Conservation (phyloP, 1,140 invertebrate genomes). For the Solenopsis invicta region DNA sequence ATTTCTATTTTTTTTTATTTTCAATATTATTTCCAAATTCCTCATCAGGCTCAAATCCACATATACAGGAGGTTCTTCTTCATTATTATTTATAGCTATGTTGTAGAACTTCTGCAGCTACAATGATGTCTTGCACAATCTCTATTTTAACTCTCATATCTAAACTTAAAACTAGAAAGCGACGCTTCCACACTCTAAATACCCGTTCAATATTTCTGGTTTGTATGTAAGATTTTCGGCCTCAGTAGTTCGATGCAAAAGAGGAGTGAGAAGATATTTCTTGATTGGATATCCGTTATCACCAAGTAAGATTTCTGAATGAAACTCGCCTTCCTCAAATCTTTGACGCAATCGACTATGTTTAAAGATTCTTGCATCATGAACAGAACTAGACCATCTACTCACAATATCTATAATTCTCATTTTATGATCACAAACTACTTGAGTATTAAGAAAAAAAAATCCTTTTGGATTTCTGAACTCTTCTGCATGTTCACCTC, state of each 20-base stretch:
- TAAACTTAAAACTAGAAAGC: too few species aligned
- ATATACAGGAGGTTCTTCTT: too few species aligned
- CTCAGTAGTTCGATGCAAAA: neutral
- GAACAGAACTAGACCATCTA: neutral
- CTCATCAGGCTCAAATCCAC: too few species aligned
- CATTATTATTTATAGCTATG: neutral
- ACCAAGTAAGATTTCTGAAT: neutral
- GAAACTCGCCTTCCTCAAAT: neutral
- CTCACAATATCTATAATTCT: conserved; percentile 7
- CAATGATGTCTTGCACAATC: conserved; percentile 9
- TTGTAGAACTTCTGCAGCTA: neutral
- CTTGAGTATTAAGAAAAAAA: neutral
- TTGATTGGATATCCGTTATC: neutral
- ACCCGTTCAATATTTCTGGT: neutral
- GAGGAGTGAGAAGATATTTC: conserved; percentile 9
- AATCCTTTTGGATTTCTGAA: conserved; percentile 8
- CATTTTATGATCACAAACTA: neutral
- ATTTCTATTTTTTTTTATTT: too few species aligned
- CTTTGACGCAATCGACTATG: neutral
- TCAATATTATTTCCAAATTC: too few species aligned
- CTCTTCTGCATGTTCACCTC: neutral
- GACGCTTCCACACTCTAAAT: neutral
- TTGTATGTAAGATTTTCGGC: neutral
- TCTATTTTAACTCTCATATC: neutral
- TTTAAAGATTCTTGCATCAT: neutral